These are phyloP conservation scores for Rhagologus leucostigma DNA, from an alignment of 2,113 vertebrate species.

Conservation along the genomic window DNA sequence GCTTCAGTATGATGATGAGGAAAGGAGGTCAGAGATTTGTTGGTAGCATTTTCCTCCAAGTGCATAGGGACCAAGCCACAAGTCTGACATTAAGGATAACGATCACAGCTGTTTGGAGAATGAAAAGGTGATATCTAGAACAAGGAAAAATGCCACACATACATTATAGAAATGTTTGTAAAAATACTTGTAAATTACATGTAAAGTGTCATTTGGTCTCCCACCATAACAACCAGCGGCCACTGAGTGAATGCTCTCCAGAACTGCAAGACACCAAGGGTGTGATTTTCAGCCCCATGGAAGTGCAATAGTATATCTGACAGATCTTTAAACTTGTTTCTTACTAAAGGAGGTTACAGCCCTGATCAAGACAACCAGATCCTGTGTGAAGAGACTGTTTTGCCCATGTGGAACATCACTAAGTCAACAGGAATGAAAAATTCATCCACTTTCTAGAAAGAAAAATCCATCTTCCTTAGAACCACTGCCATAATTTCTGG, in stretches of 20 bases:
- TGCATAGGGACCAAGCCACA: not conserved
- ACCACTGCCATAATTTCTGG: not conserved
- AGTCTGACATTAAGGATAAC: not conserved
- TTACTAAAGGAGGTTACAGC: not conserved
- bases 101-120: not conserved
- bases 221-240: not conserved
- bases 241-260: not conserved
- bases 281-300: not conserved
- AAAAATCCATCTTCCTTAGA: not conserved
- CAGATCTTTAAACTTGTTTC: not conserved
- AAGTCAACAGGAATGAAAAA: not conserved
- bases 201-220: not conserved
- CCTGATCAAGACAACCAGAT: not conserved
- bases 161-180: not conserved
- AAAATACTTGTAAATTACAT: not conserved
- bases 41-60: not conserved
- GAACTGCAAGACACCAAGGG: not conserved
- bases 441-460: not conserved
- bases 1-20: not conserved
- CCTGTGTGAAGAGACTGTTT: not conserved
- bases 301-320: not conserved
- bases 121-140: not conserved
- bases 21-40: not conserved
- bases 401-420: not conserved
- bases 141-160: not conserved